A percentile compares a stretch with the other conserved stretches of the same genome.
Evolutionary conservation across 2,113 vertebrate species (phyloP).

Genomic region (Cyanoliseus patagonus): DNA sequence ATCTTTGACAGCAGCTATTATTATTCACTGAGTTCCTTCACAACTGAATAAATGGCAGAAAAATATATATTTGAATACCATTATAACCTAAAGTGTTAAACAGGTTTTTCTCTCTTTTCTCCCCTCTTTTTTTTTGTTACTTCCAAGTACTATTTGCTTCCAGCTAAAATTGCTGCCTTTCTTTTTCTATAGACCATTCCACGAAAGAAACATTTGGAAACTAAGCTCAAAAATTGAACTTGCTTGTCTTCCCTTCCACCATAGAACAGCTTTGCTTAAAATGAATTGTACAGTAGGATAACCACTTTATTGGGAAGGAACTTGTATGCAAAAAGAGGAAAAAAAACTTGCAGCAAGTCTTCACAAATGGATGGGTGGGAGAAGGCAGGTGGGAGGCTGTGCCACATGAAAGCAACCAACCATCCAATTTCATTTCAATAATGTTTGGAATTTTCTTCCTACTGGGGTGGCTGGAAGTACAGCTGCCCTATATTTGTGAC

Average conservation of each 20-base stretch:
- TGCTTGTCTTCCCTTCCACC: neutral
- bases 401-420: slow-evolving; percentile 43
- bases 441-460: slow-evolving; percentile 62
- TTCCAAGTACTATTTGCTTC: slow-evolving; percentile 55
- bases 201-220: slow-evolving; percentile 43
- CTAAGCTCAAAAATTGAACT: slow-evolving; percentile 28
- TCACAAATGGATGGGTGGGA: neutral
- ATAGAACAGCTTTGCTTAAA: slow-evolving; percentile 8
- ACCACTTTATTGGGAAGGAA: neutral
- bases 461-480: slow-evolving; percentile 44
- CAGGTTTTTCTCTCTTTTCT: slow-evolving; percentile 46
- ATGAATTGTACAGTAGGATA: neutral
- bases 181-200: slow-evolving; percentile 23
- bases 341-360: neutral
- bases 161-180: slow-evolving; percentile 59
- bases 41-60: slow-evolving; percentile 76
- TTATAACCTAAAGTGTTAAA: slow-evolving; percentile 76
- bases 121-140: slow-evolving; percentile 44
- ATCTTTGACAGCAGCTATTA: slow-evolving; percentile 80
- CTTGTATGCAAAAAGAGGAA: neutral
- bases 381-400: slow-evolving; percentile 59
- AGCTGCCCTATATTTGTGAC: slow-evolving; percentile 58
- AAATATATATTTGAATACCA: slow-evolving; percentile 75
- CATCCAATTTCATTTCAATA: slow-evolving; percentile 57
- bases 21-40: slow-evolving; percentile 73